A percentile compares a stretch with the other conserved stretches of the same genome.
phyloP scores from a whole-genome alignment of 2,888 invertebrate genomes.

The Chrysina gloriosa region DNA sequence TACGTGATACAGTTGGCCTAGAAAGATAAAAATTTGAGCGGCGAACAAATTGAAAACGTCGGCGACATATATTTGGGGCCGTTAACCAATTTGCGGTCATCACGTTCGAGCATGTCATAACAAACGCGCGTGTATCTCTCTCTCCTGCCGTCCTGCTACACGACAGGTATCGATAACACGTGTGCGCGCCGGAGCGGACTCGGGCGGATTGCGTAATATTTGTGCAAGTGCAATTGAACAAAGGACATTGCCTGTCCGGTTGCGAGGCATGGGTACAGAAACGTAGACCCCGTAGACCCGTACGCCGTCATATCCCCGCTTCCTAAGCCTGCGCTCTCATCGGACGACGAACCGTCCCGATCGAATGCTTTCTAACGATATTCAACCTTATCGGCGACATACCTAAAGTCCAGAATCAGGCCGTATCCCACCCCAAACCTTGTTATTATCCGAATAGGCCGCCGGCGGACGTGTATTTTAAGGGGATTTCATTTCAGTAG shows the following conservation, averaged over 20 bases:
- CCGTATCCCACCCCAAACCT: constrained; percentile 45
- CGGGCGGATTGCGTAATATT: constrained; percentile 58
- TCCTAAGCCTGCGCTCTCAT: constrained; percentile 51
- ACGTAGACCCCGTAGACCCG: constrained; percentile 7
- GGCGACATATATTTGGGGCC: neutral
- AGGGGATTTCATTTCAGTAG: constrained; percentile 64
- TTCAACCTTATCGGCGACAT: constrained; percentile 36
- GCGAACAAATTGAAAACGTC: neutral
- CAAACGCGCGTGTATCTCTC: neutral
- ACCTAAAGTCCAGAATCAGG: constrained; percentile 48
- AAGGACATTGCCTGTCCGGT: constrained; percentile 54
- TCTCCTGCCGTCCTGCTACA: neutral
- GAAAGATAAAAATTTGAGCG: constrained; percentile 13
- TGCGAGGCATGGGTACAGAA: constrained; percentile 37
- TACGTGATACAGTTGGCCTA: constrained; percentile 30
- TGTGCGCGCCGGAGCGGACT: constrained; percentile 27
- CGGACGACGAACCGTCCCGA: constrained; percentile 61
- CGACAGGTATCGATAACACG: constrained; percentile 34
- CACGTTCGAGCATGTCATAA: constrained; percentile 1
- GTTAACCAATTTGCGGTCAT: constrained; percentile 13
- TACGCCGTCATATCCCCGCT: constrained; percentile 54
- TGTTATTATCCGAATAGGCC: constrained; percentile 41
- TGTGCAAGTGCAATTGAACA: constrained; percentile 62
- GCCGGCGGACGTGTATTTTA: constrained; percentile 61
- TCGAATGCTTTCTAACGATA: constrained; percentile 57